Evolutionary conservation across 2,888 invertebrate species (phyloP).

Genomic region (Phytoseiulus persimilis): DNA sequence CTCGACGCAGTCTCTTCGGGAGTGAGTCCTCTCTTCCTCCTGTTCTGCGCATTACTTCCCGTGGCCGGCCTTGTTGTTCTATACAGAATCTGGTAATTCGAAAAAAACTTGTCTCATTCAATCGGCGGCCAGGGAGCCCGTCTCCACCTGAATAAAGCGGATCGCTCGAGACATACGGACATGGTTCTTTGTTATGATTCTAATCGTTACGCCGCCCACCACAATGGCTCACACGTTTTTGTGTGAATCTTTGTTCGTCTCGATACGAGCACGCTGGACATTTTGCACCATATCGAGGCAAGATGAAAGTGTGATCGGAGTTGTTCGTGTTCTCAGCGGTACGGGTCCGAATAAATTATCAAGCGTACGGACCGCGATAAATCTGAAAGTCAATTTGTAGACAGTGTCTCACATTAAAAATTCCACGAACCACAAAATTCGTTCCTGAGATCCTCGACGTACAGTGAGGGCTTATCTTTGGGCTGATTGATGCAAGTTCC

Average conservation of each 20-base stretch:
- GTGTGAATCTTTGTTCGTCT: not conserved
- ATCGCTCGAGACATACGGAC: not conserved
- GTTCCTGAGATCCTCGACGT: too few relatives aligned
- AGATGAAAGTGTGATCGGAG: not conserved
- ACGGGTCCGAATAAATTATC: not conserved
- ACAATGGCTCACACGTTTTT: not conserved
- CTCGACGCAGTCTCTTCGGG: not conserved
- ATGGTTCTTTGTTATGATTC: not conserved
- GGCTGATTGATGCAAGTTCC: too few relatives aligned
- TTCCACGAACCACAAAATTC: too few relatives aligned
- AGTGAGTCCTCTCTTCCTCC: not conserved
- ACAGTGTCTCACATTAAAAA: too few relatives aligned
- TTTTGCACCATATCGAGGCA: not conserved
- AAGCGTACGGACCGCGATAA: not conserved
- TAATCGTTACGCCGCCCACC: too few relatives aligned
- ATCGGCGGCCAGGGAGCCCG: too few relatives aligned
- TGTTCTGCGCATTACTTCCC: conserved; percentile 27
- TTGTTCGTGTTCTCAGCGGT: not conserved
- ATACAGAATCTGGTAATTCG: conserved; percentile 14
- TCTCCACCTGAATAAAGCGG: too few relatives aligned
- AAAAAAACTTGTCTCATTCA: not conserved
- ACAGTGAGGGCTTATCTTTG: too few relatives aligned
- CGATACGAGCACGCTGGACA: not conserved
- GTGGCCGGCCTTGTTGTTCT: conserved; percentile 18
- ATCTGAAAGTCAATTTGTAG: too few relatives aligned